Evolutionary conservation across 1,140 invertebrate genomes (phyloP).

Genomic region (Drosophila rufa): DNA sequence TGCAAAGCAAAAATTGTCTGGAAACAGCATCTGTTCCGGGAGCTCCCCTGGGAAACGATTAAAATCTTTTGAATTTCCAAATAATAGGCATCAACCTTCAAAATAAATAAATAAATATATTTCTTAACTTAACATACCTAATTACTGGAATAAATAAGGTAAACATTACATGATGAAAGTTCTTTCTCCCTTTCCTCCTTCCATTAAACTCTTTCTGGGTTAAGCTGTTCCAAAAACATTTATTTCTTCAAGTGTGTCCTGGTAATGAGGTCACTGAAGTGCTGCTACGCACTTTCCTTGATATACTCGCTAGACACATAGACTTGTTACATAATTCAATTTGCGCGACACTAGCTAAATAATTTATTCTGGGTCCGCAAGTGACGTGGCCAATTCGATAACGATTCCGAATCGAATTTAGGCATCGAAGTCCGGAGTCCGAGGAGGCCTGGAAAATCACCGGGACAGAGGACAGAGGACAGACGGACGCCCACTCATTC

Average conservation of each 20-base stretch:
- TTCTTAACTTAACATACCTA: too few relatives aligned
- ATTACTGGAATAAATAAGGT: too few relatives aligned
- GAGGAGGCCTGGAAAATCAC: constrained; percentile 29
- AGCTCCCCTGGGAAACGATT: too few relatives aligned
- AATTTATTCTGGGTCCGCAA: constrained; percentile 40
- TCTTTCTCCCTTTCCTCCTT: neutral
- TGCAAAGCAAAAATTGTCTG: too few relatives aligned
- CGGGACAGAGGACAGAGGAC: neutral
- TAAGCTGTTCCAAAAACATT: neutral
- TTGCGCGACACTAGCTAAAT: constrained; percentile 67
- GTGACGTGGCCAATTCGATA: constrained; percentile 45
- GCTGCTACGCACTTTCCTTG: constrained; percentile 26
- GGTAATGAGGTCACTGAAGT: constrained; percentile 60
- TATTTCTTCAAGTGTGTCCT: neutral
- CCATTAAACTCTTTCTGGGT: neutral
- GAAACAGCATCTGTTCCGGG: too few relatives aligned
- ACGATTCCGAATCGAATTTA: constrained; percentile 34
- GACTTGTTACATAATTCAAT: constrained; percentile 66
- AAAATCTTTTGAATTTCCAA: too few relatives aligned
- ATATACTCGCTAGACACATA: constrained; percentile 4
- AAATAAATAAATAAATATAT: too few relatives aligned
- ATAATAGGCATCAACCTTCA: too few relatives aligned
- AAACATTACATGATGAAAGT: neutral
- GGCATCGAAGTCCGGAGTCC: neutral
- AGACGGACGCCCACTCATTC: constrained; percentile 24